These are phyloP conservation scores for Anarhynchus alexandrinus DNA, from an alignment of 2,113 vertebrate genomes.

Conservation along the genomic window DNA sequence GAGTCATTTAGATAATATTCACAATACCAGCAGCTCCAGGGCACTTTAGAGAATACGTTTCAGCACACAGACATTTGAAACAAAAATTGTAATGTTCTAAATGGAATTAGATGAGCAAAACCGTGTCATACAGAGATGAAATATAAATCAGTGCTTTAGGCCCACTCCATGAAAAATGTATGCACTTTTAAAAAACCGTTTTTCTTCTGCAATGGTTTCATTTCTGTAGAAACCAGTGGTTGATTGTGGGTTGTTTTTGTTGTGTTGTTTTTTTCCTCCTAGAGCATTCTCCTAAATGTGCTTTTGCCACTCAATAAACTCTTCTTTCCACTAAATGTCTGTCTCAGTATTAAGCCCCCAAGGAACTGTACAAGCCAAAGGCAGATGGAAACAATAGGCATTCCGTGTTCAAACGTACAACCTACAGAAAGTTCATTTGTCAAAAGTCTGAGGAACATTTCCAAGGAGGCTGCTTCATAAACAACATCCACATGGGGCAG, in stretches of 20 bases:
- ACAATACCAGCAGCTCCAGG: constrained; percentile 44
- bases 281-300: constrained; percentile 1
- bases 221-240: constrained; percentile 8
- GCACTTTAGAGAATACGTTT: constrained; percentile 48
- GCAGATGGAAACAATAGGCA: constrained; percentile 61
- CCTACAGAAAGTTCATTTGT: constrained; percentile 62
- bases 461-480: constrained; percentile 51
- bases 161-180: constrained; percentile 65
- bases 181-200: constrained; percentile 28
- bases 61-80: constrained; percentile 44
- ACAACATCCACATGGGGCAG: not conserved
- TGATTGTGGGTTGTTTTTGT: not conserved
- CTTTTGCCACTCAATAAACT: constrained; percentile 48
- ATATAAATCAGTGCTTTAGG: constrained; percentile 68
- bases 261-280: not conserved
- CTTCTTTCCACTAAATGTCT: constrained; percentile 43
- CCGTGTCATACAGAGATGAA: constrained; percentile 60
- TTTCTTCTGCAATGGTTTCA: constrained; percentile 19
- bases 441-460: constrained; percentile 46
- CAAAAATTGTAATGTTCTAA: constrained; percentile 62
- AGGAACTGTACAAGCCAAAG: constrained; percentile 55
- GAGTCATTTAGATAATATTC: constrained; percentile 53
- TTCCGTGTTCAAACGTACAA: constrained; percentile 29
- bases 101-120: constrained; percentile 64
- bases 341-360: constrained; percentile 22